Percentiles rank a stretch among this genome's conserved stretches.
Evolutionary conservation across 2,888 invertebrate species (phyloP).

Genomic region (Epiblema foenella): DNA sequence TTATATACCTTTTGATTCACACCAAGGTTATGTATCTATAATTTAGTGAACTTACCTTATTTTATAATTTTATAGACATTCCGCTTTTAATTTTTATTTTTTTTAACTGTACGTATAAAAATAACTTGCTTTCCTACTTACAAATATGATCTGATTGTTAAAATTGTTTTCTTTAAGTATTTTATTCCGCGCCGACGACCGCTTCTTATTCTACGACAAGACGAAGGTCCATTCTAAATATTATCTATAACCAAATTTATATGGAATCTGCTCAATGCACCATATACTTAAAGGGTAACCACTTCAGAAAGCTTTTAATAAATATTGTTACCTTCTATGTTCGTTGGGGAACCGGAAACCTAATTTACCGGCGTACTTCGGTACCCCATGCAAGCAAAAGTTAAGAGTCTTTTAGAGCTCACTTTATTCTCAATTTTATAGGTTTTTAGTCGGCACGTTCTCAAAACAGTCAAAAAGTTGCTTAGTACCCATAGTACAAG

Average conservation of each 20-base stretch:
- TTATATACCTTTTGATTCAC: background rate
- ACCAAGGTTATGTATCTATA: background rate
- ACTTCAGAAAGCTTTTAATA: conserved; percentile 64
- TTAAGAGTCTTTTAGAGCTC: conserved; percentile 36
- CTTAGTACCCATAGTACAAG: too few relatives aligned
- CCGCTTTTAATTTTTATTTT: too few relatives aligned
- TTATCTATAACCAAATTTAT: conserved; percentile 14
- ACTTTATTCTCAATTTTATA: conserved; percentile 25
- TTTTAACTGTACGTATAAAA: too few relatives aligned
- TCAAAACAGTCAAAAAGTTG: background rate
- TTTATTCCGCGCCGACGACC: background rate
- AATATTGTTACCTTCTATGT: conserved; percentile 60
- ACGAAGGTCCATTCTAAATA: conserved; percentile 7
- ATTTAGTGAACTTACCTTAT: too few relatives aligned
- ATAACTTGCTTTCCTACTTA: too few relatives aligned
- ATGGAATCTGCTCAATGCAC: conserved; percentile 35
- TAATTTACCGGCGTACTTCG: conserved; percentile 54
- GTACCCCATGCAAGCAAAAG: conserved; percentile 31
- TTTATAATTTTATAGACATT: too few relatives aligned
- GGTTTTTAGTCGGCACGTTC: background rate
- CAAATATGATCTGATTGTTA: too few relatives aligned
- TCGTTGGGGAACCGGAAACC: conserved; percentile 59
- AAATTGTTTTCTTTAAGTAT: too few relatives aligned
- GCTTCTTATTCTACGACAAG: background rate
- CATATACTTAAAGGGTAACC: conserved; percentile 47